Evolutionary conservation across 2,113 vertebrate genomes (phyloP).

Genomic region (Pomatorhinus ruficollis): DNA sequence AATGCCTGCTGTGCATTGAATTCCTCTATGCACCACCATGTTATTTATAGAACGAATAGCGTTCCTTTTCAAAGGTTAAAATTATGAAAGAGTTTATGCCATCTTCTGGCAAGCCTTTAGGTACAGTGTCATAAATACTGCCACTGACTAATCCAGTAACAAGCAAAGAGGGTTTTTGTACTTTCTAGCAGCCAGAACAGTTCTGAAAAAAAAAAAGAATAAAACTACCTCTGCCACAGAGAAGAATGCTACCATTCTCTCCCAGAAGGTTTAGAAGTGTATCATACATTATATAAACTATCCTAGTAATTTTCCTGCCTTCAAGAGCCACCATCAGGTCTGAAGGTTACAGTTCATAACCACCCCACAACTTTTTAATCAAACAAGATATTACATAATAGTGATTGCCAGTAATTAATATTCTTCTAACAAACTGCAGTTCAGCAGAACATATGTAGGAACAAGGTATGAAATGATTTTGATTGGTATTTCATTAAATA

Average conservation of each 20-base stretch:
- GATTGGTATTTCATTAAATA: background rate
- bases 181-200: background rate
- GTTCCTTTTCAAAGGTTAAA: constrained; percentile 46
- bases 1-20: constrained; percentile 11
- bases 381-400: background rate
- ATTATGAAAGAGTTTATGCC: constrained; percentile 47
- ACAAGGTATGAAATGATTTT: background rate
- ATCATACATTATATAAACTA: background rate
- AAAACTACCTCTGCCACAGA: background rate
- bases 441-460: background rate
- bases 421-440: background rate
- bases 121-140: background rate
- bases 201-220: background rate
- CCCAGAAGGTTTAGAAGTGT: background rate
- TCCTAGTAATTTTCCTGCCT: background rate
- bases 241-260: background rate
- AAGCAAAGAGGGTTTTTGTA: background rate
- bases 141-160: constrained; percentile 22
- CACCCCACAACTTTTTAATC: background rate
- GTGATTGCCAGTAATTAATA: background rate
- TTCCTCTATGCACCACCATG: background rate
- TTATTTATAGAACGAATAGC: constrained; percentile 33
- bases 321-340: background rate
- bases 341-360: background rate
- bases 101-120: constrained; percentile 22